Conservation (phyloP, 2,113 vertebrate genomes). For the Colistium nudipinnis region DNA sequence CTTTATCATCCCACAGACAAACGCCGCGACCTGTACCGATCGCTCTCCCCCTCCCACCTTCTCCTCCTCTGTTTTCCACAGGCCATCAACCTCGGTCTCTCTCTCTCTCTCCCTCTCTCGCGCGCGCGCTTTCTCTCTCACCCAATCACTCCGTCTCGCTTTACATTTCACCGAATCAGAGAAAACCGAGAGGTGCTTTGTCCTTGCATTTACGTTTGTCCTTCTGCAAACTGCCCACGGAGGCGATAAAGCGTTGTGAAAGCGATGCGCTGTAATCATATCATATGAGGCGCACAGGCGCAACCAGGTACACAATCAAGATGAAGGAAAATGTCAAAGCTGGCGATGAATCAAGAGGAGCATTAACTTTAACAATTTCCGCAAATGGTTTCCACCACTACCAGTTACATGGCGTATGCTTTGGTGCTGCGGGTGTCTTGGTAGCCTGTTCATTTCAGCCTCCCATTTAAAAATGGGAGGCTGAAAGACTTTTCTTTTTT, state of each 20-base stretch:
- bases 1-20: conserved; percentile 2
- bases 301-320: conserved; percentile 39
- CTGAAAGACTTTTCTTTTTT: too few relatives aligned
- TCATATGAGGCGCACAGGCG: conserved; percentile 22
- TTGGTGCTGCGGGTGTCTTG: too few relatives aligned
- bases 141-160: conserved; percentile 42
- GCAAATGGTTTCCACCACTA: background rate
- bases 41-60: conserved; percentile 21
- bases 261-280: conserved; percentile 58
- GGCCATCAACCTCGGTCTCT: conserved; percentile 36
- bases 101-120: conserved; percentile 20
- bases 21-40: conserved; percentile 15
- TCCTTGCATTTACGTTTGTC: conserved; percentile 63
- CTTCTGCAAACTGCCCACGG: conserved; percentile 55
- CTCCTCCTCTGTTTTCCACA: conserved; percentile 44
- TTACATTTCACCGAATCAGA: conserved; percentile 71
- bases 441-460: too few relatives aligned
- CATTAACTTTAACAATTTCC: background rate
- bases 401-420: background rate
- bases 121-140: too few relatives aligned
- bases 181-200: conserved; percentile 57
- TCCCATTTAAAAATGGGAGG: too few relatives aligned
- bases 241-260: conserved; percentile 34
- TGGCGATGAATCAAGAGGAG: background rate
- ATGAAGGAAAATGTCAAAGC: conserved; percentile 33